Evolutionary conservation across 2,888 invertebrate species (phyloP).

Genomic region (Conomelus anceps): DNA sequence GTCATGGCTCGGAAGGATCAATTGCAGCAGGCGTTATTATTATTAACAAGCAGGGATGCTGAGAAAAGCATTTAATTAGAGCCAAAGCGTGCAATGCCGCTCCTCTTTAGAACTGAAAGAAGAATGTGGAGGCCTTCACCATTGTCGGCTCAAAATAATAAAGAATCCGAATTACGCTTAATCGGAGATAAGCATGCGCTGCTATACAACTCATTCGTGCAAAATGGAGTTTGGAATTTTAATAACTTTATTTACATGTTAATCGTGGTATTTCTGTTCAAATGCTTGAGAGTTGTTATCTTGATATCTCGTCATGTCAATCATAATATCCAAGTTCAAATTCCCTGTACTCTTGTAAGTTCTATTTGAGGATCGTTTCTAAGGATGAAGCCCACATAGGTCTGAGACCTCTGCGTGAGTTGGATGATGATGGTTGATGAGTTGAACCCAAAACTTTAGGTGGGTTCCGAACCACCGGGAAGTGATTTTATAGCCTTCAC

Average conservation of each 20-base stretch:
- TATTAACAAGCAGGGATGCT: neutral
- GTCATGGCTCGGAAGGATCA: neutral
- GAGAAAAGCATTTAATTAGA: neutral
- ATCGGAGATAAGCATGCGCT: neutral
- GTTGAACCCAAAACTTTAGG: no score
- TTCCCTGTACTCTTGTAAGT: no score
- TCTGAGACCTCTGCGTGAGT: no score
- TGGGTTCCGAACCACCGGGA: no score
- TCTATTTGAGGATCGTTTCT: no score
- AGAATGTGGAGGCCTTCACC: neutral
- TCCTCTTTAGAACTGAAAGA: neutral
- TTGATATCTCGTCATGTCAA: no score
- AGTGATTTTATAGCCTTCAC: no score
- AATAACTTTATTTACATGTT: neutral
- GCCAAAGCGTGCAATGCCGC: neutral
- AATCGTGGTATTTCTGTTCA: neutral
- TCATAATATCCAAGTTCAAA: no score
- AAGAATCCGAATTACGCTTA: neutral
- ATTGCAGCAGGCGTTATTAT: neutral
- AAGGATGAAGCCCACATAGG: no score
- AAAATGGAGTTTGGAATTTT: neutral
- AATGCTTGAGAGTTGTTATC: no score
- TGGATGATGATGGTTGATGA: no score
- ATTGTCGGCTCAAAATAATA: neutral
- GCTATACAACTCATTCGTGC: neutral